Percentiles rank a stretch among this genome's conserved stretches.
phyloP scores from a whole-genome alignment of 1,140 invertebrate genomes.

The Caenorhabditis remanei region DNA sequence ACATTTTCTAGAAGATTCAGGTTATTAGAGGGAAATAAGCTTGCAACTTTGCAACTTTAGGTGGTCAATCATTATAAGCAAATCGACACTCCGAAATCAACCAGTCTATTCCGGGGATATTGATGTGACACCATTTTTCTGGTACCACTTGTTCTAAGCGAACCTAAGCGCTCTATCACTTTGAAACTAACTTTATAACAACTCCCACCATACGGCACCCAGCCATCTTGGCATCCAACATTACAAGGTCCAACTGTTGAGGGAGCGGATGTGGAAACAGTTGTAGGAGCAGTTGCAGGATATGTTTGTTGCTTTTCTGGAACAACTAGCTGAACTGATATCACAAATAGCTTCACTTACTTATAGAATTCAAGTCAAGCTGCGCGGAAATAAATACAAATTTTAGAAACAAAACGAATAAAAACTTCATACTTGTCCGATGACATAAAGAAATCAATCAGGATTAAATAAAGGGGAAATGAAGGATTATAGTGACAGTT shows the following conservation, averaged over 20 bases:
- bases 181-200: background rate
- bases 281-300: background rate
- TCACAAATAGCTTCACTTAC: background rate
- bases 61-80: too few relatives aligned
- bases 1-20: background rate
- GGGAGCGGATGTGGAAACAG: background rate
- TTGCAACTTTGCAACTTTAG: too few relatives aligned
- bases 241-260: background rate
- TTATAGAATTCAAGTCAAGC: slow-evolving; percentile 23
- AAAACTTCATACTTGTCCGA: background rate
- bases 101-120: too few relatives aligned
- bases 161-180: too few relatives aligned
- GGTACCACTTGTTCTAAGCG: too few relatives aligned
- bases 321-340: background rate
- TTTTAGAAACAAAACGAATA: background rate
- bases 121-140: too few relatives aligned
- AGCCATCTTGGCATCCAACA: slow-evolving; percentile 5
- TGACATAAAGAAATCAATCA: too few relatives aligned
- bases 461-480: too few relatives aligned
- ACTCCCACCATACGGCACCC: background rate
- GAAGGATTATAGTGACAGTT: too few relatives aligned
- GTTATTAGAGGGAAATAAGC: background rate
- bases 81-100: too few relatives aligned
- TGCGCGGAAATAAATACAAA: background rate
- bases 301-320: slow-evolving; percentile 22